Base-by-base conservation (phyloP, 2,797 vertebrate genomes). In the Parambassis ranga region DNA sequence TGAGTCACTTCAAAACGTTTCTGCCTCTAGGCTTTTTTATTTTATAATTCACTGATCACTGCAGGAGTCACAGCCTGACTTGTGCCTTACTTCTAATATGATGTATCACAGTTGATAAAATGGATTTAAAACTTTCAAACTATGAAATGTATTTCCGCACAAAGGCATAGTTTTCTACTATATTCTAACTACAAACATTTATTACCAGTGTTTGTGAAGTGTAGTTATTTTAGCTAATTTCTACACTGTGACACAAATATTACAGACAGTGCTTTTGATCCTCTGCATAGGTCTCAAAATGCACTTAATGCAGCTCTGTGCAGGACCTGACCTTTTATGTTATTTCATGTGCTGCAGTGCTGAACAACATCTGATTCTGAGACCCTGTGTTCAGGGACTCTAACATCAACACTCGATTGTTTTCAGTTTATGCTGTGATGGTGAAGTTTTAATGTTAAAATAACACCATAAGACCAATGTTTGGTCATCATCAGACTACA, bases 191-290 rank as follows among this genome's bases (percentile, higher is more conserved):
- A 27, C 69, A 56, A 76, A 71, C 37, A 36, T 5, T 55, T 28
- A 61, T 42, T 30, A 27, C 31, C 4, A 18, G 48, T 57, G 43
- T 72, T 59, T 74, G 32, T 2, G 5, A n/a, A 32, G 47, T 68
- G 63, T 39, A 49, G 49, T 79, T 75, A 61, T 53, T 41, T 53
- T 32, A 41, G 53, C 71, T 72, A 35, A 31, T 74, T 65, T 72
- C 28, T 14, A 37, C 60, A 33, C 67, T 44, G 16, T 74, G 68
- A 36, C 59, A 48, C 46, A 33, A 14, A 47, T 61, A 43, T 48
- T 36, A 65, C 53, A 73, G 67, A 50, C 49, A 46, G 32, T 60
- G 67, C 67, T 80, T 72, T 79, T 60, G 68, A 66, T 76, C 32
- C 52, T 66, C 46, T 59, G 51, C 23, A 60, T 63, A 63, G 32